Conservation (phyloP, 1,140 invertebrate species). For the Drosophila lini region DNA sequence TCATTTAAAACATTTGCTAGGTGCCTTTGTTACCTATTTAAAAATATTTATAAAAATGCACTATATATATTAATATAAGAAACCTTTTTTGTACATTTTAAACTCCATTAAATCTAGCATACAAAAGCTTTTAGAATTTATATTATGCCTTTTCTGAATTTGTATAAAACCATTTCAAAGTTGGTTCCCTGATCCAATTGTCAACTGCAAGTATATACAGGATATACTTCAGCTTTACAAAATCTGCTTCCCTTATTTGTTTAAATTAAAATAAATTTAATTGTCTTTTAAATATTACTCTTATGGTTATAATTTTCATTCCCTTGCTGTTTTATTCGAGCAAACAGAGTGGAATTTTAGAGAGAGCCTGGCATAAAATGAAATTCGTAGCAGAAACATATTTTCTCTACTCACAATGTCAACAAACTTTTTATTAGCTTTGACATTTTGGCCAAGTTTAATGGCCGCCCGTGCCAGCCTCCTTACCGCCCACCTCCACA, state of each 20-base stretch:
- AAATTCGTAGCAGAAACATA: constrained; percentile 5
- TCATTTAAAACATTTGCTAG: background rate
- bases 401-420: constrained; percentile 29
- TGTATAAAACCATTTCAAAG: background rate
- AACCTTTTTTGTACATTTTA: background rate
- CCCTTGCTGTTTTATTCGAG: background rate
- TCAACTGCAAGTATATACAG: background rate
- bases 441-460: constrained; percentile 50
- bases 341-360: constrained; percentile 23
- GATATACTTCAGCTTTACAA: background rate
- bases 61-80: background rate
- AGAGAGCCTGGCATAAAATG: background rate
- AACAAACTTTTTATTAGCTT: constrained; percentile 60
- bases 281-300: background rate
- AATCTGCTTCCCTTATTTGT: background rate
- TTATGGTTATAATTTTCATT: background rate
- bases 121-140: too few relatives aligned
- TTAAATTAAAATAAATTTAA: background rate
- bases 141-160: too few relatives aligned
- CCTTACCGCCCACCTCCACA: background rate
- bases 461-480: constrained; percentile 31
- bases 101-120: too few relatives aligned
- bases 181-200: background rate
- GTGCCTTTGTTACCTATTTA: background rate
- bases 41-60: background rate